Evolutionary conservation across 2,888 invertebrate genomes (phyloP).

Genomic region (Hedychridium roseum): DNA sequence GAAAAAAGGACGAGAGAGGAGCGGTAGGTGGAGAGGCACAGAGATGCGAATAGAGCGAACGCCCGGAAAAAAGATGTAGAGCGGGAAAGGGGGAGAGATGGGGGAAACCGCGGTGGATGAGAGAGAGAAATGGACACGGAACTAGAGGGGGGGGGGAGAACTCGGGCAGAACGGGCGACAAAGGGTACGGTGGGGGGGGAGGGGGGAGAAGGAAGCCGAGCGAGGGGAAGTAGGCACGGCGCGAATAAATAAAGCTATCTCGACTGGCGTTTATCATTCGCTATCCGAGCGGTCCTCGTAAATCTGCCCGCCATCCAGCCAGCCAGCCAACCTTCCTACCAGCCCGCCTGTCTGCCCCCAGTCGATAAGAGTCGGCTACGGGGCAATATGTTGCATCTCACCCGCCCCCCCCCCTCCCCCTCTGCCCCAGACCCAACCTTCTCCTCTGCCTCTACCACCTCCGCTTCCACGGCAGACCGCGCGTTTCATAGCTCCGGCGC

Average conservation of each 20-base stretch:
- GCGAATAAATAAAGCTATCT: slow-evolving; percentile 73
- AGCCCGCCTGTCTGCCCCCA: slow-evolving; percentile 50
- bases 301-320: slow-evolving; percentile 62
- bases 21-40: too few relatives aligned
- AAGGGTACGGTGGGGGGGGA: slow-evolving; percentile 6
- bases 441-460: background rate
- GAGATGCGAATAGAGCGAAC: slow-evolving; percentile 11
- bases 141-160: background rate
- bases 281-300: slow-evolving; percentile 68
- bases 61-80: background rate
- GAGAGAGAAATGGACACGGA: background rate
- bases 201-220: slow-evolving; percentile 13
- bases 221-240: slow-evolving; percentile 61
- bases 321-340: slow-evolving; percentile 47
- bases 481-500: too few relatives aligned
- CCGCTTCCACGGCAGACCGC: too few relatives aligned
- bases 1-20: too few relatives aligned
- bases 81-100: slow-evolving; percentile 7
- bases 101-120: slow-evolving; percentile 1
- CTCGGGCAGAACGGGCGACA: slow-evolving; percentile 14
- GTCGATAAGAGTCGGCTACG: slow-evolving; percentile 54
- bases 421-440: too few relatives aligned
- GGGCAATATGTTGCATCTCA: slow-evolving; percentile 55
- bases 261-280: slow-evolving; percentile 69
- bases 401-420: slow-evolving; percentile 21